Base-by-base conservation (phyloP, 1,140 invertebrate species). In the Orchestia grillus region DNA sequence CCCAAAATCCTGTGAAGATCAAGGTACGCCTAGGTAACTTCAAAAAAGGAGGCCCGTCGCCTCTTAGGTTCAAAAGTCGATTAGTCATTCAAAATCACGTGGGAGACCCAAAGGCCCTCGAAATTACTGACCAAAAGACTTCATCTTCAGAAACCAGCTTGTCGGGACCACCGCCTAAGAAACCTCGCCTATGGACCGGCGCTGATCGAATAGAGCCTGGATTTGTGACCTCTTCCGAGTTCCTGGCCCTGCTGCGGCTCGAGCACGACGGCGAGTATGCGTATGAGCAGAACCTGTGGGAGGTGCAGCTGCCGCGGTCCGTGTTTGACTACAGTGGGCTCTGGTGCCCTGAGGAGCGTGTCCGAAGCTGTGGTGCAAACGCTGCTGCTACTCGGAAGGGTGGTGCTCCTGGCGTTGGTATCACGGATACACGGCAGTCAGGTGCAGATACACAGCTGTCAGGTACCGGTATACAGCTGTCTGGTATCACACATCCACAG, bases 231-330 rank as follows among this genome's bases (percentile, higher is more conserved):
- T 45, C 92, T n/a, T 44, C 43, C 0, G 92, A 94, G 92, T 94
- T 94, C 40, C 19, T 94, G 92, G 92, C 92, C 3, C 36, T 94
- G 36, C 44, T 94, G 8, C 8, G 92, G 44, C 92, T 94, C 0
- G 44, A 94, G 40, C 92, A 94, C 36, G 92, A 94, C 44, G 92
- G 44, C 44, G 92, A 94, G 43, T 90, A 90, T 42, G 88, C 43
- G 6, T 90, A 90, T 28, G 88, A 90, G 28, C 11, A 77, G 62
- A 77, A 77, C 28, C 28, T 19, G 15, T 77, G 62, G 62, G 62
- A 77, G 28, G 62, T 77, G 62, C 11, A 77, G 3, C 62, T 77
- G 11, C 36, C 62, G 1, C 62, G 11, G 28, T 77, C 62, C 62
- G 36, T 77, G 62, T 77, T 77, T 36, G 36, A 77, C 28, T 77